phyloP scores from a whole-genome alignment of 2,888 invertebrate species.

The Cephus spinipes region DNA sequence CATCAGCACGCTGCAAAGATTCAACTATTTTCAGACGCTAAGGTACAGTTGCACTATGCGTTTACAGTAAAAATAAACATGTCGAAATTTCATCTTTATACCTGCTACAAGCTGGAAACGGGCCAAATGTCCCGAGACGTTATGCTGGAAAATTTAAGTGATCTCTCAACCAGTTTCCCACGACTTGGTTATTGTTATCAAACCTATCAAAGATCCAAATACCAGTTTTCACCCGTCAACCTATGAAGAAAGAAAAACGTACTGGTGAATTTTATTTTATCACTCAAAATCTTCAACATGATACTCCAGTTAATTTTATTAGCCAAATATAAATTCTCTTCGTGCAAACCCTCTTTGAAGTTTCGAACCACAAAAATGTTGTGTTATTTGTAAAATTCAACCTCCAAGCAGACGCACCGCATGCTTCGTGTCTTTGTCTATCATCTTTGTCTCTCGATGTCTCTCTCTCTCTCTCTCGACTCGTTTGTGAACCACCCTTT shows the following conservation, averaged over 20 bases:
- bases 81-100: slow-evolving; percentile 6
- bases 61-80: slow-evolving; percentile 4
- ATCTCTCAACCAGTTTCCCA: background rate
- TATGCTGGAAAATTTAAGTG: slow-evolving; percentile 2
- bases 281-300: background rate
- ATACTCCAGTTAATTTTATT: background rate
- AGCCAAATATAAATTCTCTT: background rate
- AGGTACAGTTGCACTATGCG: background rate
- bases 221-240: background rate
- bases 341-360: background rate
- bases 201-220: background rate
- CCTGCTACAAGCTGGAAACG: background rate
- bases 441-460: background rate
- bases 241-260: background rate
- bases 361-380: background rate
- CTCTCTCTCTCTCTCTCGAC: background rate
- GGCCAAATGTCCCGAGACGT: background rate
- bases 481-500: background rate
- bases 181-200: background rate
- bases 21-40: background rate
- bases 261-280: background rate
- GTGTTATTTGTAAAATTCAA: background rate
- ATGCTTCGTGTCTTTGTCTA: background rate
- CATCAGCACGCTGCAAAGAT: background rate
- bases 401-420: background rate